Conservation (phyloP, 2,113 vertebrate genomes). For the Pelmatolapia mariae region DNA sequence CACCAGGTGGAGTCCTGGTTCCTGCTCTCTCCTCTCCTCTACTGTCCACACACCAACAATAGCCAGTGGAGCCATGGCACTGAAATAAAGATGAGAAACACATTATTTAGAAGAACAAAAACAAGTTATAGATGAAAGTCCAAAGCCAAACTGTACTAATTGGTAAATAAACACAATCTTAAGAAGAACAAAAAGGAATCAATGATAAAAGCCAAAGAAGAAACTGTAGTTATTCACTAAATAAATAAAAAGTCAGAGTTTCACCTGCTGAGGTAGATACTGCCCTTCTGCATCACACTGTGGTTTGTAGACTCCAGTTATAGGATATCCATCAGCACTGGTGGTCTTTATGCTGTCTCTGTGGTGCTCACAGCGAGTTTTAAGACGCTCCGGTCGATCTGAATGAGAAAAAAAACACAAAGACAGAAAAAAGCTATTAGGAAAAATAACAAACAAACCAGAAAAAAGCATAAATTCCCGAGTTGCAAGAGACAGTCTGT, state of each 20-base stretch:
- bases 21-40: conserved; percentile 75
- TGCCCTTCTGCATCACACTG: conserved; percentile 77
- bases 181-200: neutral
- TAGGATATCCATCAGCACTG: neutral
- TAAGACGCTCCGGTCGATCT: no score
- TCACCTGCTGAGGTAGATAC: conserved; percentile 69
- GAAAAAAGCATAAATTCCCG: neutral
- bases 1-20: conserved; percentile 70
- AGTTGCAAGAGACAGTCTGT: neutral
- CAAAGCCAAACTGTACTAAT: neutral
- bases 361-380: no score
- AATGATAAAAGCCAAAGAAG: neutral
- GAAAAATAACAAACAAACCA: neutral
- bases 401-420: neutral
- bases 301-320: conserved; percentile 60
- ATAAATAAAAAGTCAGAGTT: neutral
- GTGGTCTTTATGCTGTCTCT: no score
- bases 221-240: neutral
- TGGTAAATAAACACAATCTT: no score
- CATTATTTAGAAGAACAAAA: neutral
- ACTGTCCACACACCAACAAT: conserved; percentile 83
- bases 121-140: neutral
- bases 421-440: neutral
- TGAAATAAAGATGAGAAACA: neutral
- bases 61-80: conserved; percentile 77